Percentiles rank a stretch among this genome's conserved stretches.
Conservation (phyloP, 2,888 invertebrate genomes). For the Neoaliturus tenellus region DNA sequence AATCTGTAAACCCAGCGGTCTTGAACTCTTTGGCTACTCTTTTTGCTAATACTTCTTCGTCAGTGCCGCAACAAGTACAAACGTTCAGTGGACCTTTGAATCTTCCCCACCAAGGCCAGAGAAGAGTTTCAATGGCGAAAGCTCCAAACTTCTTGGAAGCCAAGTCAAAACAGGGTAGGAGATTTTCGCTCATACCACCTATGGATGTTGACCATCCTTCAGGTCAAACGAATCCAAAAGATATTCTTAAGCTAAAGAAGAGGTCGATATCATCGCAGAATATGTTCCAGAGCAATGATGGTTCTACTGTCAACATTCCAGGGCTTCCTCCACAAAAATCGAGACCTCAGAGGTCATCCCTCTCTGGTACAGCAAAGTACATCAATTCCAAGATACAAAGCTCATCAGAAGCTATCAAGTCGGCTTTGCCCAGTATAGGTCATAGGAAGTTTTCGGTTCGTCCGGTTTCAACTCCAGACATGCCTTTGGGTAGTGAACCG, state of each 20-base stretch:
- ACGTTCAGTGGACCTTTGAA: neutral
- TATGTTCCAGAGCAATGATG: neutral
- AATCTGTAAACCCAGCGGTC: neutral
- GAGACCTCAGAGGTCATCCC: neutral
- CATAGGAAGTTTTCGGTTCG: conserved; percentile 44
- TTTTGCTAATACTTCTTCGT: neutral
- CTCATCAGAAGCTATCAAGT: conserved; percentile 3
- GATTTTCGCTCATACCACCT: conserved; percentile 51
- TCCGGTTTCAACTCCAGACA: conserved; percentile 1
- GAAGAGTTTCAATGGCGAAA: neutral
- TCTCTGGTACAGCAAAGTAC: conserved; percentile 43
- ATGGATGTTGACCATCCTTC: conserved; percentile 55
- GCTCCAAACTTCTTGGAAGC: neutral
- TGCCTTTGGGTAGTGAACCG: neutral
- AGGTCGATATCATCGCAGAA: conserved; percentile 36
- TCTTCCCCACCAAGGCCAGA: neutral
- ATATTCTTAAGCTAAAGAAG: neutral
- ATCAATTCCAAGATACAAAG: conserved; percentile 41
- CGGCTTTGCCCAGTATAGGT: neutral
- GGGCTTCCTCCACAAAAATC: neutral
- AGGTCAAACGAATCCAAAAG: conserved; percentile 14
- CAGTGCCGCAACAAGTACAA: neutral
- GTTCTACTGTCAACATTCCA: conserved; percentile 19
- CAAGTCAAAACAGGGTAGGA: neutral
- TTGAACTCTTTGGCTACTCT: conserved; percentile 14